Base-by-base conservation (phyloP, 92 coral and sea anemone species). In the Porites cylindrica region DNA sequence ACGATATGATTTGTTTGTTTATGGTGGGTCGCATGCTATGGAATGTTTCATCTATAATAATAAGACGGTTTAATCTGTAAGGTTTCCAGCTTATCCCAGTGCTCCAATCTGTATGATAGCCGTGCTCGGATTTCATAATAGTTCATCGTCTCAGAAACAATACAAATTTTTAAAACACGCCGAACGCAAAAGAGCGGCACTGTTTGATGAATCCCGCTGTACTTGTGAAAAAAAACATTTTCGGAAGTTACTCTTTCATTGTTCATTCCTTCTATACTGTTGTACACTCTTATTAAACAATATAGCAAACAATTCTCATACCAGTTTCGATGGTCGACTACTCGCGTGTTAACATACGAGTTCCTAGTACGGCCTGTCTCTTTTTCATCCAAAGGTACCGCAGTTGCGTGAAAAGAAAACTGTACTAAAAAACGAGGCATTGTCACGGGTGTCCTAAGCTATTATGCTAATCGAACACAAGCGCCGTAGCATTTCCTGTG, bases 381-480 rank as follows among this genome's bases (percentile, higher is more conserved):
- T 32, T 29, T 59, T 70, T 82, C 21, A 19, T n/a, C 19, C 14
- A 8, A 70, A 11, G 67, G 66, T 43, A 7, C 60, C 59, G 20
- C 19, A 14, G 66, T 81, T 72, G 76, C 86, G 77, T 82, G 38
- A 58, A 82, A 69, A 60, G 19, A 67, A 53, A 3, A 38, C 47
- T 0, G 47, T 56, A 70, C 78, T 70, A 13, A 10, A 82, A 78
- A 82, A 81, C 77, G 32, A 9, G n/a, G 78, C 26, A 70, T 58
- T 82, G 86, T 70, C 76, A 56, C 54, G 74, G 10, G 52, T 12
- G 52, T 16, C 52, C 23, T 2, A 14, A 10, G 70, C 69, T 58
- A 58, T 68, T 58, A 82, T 82, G 77, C 78, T 82, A 82, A 82
- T 82, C 58, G 54, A 58, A 51, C 58, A 29, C 70, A 8, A 32